Evolutionary conservation across 2,113 vertebrate genomes (phyloP), one percentile per base, ranked within the genome.

Genomic region (Lasiurus borealis): DNA sequence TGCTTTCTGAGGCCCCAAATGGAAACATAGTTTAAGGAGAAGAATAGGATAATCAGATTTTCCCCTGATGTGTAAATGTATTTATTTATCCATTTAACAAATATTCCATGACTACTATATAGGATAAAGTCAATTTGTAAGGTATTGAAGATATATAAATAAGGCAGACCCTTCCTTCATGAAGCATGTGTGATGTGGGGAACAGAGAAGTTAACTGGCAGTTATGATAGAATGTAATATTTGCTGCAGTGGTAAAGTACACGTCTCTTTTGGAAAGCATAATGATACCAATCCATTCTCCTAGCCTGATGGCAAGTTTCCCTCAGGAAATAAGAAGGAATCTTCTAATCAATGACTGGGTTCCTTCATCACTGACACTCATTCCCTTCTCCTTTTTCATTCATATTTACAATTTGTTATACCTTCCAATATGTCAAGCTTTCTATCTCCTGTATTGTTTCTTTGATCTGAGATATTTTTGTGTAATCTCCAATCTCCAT

Each of bases 1-100:
- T 90, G 11, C 31, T 88, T 69, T 88, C 48, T 59, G 40, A 81
- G 25, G 16, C 15, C 54, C 19, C 5, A 12, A 52, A n/a, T 54
- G 72, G 80, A 90, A 88, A 84, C 18, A 81, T 48, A 14, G 76
- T 71, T 72, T 57, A 88, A 54, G 50, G 10, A 59, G 48, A 94
- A 19, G 52, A 93, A 84, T 44, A 46, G 27, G 71, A 93, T 54
- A 29, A 88, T 62, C 40, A 40, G 2, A 48, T 66, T 29, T 88
- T 64, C 88, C 44, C 50, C 25, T 71, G 8, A 48, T 75, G 46
- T 50, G 14, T 73, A 85, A 69, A 85, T 81, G 21, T 40, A 88
- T 77, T 78, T 18, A 69, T 92, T 82, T 9, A 85, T n/a, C 1
- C 11, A 90, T 85, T 94, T 76, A 48, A 69, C 77, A 96, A 78